Conservation (phyloP, 2,113 vertebrate species). For the Cebus imitator region DNA sequence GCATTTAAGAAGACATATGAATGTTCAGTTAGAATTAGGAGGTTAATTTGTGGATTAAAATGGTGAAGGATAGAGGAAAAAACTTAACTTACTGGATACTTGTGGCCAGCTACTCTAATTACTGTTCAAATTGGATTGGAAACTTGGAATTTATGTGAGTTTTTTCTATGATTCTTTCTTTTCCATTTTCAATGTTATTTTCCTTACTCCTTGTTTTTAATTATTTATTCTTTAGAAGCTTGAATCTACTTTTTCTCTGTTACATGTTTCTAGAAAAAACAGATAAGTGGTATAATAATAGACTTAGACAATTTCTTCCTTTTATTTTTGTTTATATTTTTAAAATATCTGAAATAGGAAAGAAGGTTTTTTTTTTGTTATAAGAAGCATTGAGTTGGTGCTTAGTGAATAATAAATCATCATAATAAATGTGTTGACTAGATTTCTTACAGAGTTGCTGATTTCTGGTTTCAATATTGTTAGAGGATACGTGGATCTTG, state of each 20-base stretch:
- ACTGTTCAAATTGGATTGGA: neutral
- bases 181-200: neutral
- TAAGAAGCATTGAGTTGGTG: neutral
- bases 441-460: slow-evolving; percentile 22
- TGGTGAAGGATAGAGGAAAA: neutral
- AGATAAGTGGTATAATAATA: neutral
- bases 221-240: neutral
- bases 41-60: neutral
- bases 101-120: neutral
- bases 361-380: neutral
- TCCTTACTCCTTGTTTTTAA: neutral
- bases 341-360: slow-evolving; percentile 29
- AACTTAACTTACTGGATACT: neutral
- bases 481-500: neutral
- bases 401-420: slow-evolving; percentile 57
- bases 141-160: neutral
- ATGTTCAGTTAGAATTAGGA: neutral
- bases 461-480: slow-evolving; percentile 14
- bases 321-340: slow-evolving; percentile 54
- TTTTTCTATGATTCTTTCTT: neutral
- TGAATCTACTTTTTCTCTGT: neutral
- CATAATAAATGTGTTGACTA: slow-evolving; percentile 44
- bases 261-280: neutral
- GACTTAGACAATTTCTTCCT: neutral
- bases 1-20: neutral